Evolutionary conservation across 2,113 vertebrate genomes (phyloP).

Genomic region (Nibea coibor): DNA sequence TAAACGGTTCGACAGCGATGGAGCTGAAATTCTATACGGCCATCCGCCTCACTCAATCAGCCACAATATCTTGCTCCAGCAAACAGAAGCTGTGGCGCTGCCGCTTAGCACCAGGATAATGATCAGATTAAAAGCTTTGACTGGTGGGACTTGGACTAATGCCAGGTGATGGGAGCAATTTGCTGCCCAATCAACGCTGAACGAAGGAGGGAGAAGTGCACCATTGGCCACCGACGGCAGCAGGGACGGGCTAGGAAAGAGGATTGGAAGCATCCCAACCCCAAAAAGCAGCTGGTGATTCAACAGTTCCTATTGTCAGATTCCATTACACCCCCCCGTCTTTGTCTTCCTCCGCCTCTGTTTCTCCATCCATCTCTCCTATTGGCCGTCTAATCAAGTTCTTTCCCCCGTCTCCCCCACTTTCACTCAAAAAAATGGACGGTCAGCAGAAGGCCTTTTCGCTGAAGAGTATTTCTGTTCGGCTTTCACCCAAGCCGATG

Average conservation of each 20-base stretch:
- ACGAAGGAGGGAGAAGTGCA: conserved; percentile 35
- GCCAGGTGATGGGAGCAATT: conserved; percentile 75
- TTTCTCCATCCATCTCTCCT: conserved; percentile 15
- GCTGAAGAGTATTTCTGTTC: conserved; percentile 27
- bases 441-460: conserved; percentile 57
- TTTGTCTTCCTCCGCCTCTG: conserved; percentile 38
- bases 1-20: conserved; percentile 37
- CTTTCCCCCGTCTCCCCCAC: conserved; percentile 44
- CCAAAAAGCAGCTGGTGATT: conserved; percentile 64
- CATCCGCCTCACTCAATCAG: conserved; percentile 47
- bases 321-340: conserved; percentile 66
- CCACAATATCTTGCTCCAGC: conserved; percentile 66
- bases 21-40: conserved; percentile 32
- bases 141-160: conserved; percentile 68
- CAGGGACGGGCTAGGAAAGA: conserved; percentile 70
- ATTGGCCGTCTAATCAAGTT: conserved; percentile 53
- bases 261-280: conserved; percentile 68
- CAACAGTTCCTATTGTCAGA: conserved; percentile 74
- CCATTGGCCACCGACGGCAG: conserved; percentile 46
- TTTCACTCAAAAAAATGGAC: conserved; percentile 44
- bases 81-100: conserved; percentile 65
- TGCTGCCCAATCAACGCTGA: conserved; percentile 61
- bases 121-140: conserved; percentile 77
- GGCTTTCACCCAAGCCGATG: background rate
- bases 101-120: conserved; percentile 66